Evolutionary conservation across 2,797 vertebrate species (phyloP), one percentile per base, ranked within the genome.

Genomic region (Leptatherina wallacei): DNA sequence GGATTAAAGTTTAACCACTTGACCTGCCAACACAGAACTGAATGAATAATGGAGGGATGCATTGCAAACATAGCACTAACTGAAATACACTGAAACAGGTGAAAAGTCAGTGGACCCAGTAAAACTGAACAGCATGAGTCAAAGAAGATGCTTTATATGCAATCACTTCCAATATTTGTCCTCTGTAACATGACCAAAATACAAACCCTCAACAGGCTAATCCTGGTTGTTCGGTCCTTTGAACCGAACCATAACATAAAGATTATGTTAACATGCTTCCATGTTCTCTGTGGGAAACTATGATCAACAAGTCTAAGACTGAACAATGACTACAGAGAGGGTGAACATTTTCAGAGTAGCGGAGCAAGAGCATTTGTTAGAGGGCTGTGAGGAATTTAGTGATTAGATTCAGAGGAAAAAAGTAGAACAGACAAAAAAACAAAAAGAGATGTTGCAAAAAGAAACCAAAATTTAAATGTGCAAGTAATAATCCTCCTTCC

Each of bases 1-100:
- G 59, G 59, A 63, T 61, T 84, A 64, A 69, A 81, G 65, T 69
- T 83, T 67, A 75, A 76, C 76, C 20, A 58, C 54, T 56, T 69
- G 42, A 64, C 29, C 65, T 42, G 49, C 61, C n/a, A 32, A 65
- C 78, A 80, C n/a, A 58, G 57, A 36, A 51, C 33, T 56, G 30
- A 57, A 76, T 71, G 27, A 67, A 78, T 70, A 73, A 67, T 69
- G 18, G 36, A 73, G 42, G 35, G 35, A n/a, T 65, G 38, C 30
- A 32, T 32, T 32, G 30, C 64, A 73, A 81, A 76, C 22, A 11
- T 5, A 44, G 47, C 71, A 64, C 59, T 66, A 40, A 33, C 36
- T 27, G 40, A 75, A 66, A 65, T 52, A 18, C 73, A 74, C 6
- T 57, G 35, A 74, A 65, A 59, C 16, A 66, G 68, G 54, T 69